Base-by-base conservation (phyloP, 2,113 vertebrate species). In the Syngnathus typhle region DNA sequence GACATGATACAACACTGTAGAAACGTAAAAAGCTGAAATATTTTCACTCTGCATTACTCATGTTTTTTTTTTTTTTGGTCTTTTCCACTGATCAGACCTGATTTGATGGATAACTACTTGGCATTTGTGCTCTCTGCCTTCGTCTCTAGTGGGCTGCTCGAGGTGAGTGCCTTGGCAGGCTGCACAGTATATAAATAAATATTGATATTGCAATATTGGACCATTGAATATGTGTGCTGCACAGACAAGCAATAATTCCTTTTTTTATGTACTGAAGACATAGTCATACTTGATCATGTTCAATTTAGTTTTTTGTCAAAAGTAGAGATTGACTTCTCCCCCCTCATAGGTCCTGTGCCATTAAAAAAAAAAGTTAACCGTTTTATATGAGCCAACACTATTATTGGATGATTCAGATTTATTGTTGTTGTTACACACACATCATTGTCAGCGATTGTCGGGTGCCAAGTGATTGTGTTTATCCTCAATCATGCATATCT, bases 81-180 rank as follows among this genome's bases (percentile, higher is more conserved):
- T 75, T 43, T 81, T 78, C 32, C 9, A 13, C 49, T 76, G 69
- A 69, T 62, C 73, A 99, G 97, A 75, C 94, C 97, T 76, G 96
- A 99, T 86, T 92, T 99, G 74, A 98, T 99, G 94, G 97, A 99
- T 90, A 98, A 98, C 89, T 99, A 99, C 59, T 91, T 99, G 82
- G 96, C 95, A 32, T 90, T 99, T 83, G 91, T 98, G 71, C 94
- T 99, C 8, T 98, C 95, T 62, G 94, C 95, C 63, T 99, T 99
- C 87, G 96, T 99, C 88, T 90, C 87, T 75, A 95, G 97, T 76
- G 94, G 95, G 70, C 92, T 99, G 82, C 87, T 99, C 74, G 96
- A 98, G 91, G 97, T 98, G 91, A 74, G 65, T 49, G 3, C 21
- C 44, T 23, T n/a, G 32, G 18, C 5, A 65, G 27, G 27, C 27